Base-by-base conservation (phyloP, 2,113 vertebrate species). In the Equus przewalskii region DNA sequence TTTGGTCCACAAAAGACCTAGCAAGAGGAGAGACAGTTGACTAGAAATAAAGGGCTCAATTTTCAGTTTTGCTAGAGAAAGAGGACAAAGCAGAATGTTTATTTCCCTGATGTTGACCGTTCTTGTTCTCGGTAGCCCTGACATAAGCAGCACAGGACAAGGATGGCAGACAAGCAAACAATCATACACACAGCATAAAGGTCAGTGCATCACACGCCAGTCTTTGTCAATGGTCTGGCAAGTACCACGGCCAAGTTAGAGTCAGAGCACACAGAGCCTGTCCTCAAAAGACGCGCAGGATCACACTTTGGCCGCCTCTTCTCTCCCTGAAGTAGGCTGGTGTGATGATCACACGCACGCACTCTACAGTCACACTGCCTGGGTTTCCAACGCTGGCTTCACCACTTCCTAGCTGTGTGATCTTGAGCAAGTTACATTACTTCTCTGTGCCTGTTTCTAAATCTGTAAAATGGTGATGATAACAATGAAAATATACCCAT, bases 381-480 rank as follows among this genome's bases (percentile, higher is more conserved):
- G 28, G 14, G 73, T 83, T 78, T 62, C 26, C 5, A 49, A 36
- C 67, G 33, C 18, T 60, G 15, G 46, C 58, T 70, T 89, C 6
- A 9, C 24, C 5, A 62, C 30, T 83, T 83, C 44, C 72, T 22
- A 80, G 24, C 36, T 73, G 15, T 67, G 12, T 94, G 62, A 46
- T 58, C 18, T 56, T 58, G 3, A 76, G 58, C 56, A 56, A 89
- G 28, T 73, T 67, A 81, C 4, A 44, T 85, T 72, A 73, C 3
- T 16, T 91, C 49, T 93, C 41, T 96, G n/a, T 62, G 21, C 54
- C 72, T 96, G 24, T 91, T 70, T 92, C 72, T 89, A 78, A 72
- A 92, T 83, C 33, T 60, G 4, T 54, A 84, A 92, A 88, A 84
- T 62, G 69, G 3, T 73, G 36, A 58, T 89, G 19, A 89, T 56